Base-by-base conservation (phyloP, 2,888 invertebrate species). In the Sesamia inferens region DNA sequence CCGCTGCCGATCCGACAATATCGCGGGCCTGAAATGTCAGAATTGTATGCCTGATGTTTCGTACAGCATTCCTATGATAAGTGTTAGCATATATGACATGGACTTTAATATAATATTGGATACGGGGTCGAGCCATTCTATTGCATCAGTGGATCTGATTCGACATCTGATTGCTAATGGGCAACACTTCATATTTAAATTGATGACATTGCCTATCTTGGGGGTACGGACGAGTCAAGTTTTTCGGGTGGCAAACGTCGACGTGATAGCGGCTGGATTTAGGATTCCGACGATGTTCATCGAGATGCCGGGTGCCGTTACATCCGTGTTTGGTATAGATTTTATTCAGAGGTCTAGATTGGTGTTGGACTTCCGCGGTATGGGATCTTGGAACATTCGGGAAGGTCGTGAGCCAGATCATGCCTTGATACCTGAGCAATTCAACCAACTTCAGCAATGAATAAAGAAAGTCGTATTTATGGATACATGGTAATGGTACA, bases 41-140 rank as follows among this genome's bases (percentile, higher is more conserved):
- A 63, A 63, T 11, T 64, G 71, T 48, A n/a, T 42, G 2, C 14
- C 10, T 19, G n/a, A 54, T 7, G 13, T 58, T 16, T 19, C 48
- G 10, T 13, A 13, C 3, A 58, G 39, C 11, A 51, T 48, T 31
- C 71, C 76, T 19, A 19, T 68, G 47, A 42, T 78, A 19, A 44
- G 58, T 8, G 67, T 64, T 6, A 54, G 48, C 8, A 76, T 78
- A 24, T 68, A 44, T 42, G 67, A 54, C 6, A 11, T 6, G 14
- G 31, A 76, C 19, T 78, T 76, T n/a, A 59, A 68, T 2, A 59
- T 72, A n/a, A 10, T 68, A 1, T 19, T 78, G 6, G 72, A 78
- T n/a, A 78, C 77, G 13, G 76, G 76, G 1, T 58, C 67, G 1
- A 54, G 13, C 47, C 22, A 68, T 47, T 72, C 67, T 10, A 31